Percentiles rank a stretch among this genome's conserved stretches.
Evolutionary conservation across 2,888 invertebrate genomes (phyloP).

Genomic region (Drosophila gaucha): DNA sequence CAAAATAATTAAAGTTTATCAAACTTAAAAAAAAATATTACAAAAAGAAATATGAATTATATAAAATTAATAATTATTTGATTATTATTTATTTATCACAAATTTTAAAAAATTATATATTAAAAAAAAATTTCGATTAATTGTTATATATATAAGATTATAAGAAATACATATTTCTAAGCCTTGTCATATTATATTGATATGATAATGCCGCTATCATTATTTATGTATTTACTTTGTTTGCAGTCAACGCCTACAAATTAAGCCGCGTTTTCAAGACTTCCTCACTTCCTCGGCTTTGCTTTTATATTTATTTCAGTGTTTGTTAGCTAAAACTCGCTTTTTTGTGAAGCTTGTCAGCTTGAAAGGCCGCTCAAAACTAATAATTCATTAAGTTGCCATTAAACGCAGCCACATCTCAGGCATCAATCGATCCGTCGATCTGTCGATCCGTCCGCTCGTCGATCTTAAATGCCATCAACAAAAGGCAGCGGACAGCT

Average conservation of each 20-base stretch:
- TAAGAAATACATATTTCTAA: too few relatives aligned
- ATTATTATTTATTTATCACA: too few relatives aligned
- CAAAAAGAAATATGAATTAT: too few relatives aligned
- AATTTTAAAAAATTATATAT: too few relatives aligned
- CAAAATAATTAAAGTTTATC: too few relatives aligned
- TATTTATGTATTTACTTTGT: slow-evolving; percentile 3
- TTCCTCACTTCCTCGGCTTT: slow-evolving; percentile 38
- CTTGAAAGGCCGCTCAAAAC: slow-evolving; percentile 51
- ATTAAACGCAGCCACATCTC: slow-evolving; percentile 58
- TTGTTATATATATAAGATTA: too few relatives aligned
- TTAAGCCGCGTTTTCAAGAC: not conserved
- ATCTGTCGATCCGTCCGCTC: slow-evolving; percentile 12
- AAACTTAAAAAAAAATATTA: too few relatives aligned
- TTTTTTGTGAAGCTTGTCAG: slow-evolving; percentile 36
- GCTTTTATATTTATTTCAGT: slow-evolving; percentile 3
- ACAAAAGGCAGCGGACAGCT: slow-evolving; percentile 32
- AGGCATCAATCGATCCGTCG: slow-evolving; percentile 38
- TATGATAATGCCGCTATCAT: not conserved
- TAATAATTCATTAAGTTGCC: slow-evolving; percentile 76
- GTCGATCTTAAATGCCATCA: slow-evolving; percentile 71
- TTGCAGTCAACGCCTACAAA: slow-evolving; percentile 19
- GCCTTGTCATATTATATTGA: not conserved
- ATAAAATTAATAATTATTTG: too few relatives aligned
- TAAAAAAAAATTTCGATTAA: too few relatives aligned
- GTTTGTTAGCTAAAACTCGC: slow-evolving; percentile 29